These are phyloP conservation scores for Micromesistius poutassou DNA, from an alignment of 2,797 vertebrate species.

Conservation along the genomic window DNA sequence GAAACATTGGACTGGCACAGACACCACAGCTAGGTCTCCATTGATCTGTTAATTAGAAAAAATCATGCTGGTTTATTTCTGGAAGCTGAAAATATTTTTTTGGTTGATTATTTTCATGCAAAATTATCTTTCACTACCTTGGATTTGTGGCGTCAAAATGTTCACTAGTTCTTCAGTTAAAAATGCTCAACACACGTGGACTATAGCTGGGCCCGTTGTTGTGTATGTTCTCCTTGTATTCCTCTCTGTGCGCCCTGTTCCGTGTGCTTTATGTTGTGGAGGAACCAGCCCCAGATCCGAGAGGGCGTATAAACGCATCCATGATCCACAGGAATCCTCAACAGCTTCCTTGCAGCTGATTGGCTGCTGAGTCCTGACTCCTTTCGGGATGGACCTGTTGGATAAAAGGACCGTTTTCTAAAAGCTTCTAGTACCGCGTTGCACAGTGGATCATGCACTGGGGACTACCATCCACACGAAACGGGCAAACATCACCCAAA, in stretches of 20 bases:
- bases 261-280: conserved; percentile 28
- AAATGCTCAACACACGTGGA: background rate
- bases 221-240: background rate
- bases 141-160: background rate
- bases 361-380: conserved; percentile 89
- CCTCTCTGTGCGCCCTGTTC: background rate
- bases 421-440: conserved; percentile 80
- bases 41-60: background rate
- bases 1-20: background rate
- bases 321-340: conserved; percentile 82
- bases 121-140: background rate
- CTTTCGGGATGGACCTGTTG: conserved; percentile 92
- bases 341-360: conserved; percentile 85
- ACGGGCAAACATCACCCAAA: conserved; percentile 45
- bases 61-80: background rate
- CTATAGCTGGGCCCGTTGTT: background rate
- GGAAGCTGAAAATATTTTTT: background rate
- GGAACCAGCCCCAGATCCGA: conserved; percentile 40
- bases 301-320: conserved; percentile 59
- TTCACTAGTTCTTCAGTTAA: background rate
- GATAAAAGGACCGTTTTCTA: conserved; percentile 94
- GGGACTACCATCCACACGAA: conserved; percentile 74
- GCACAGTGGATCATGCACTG: conserved; percentile 83
- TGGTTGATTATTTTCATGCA: background rate
- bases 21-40: background rate